Evolutionary conservation across 2,113 vertebrate species (phyloP).

Genomic region (Struthio camelus): DNA sequence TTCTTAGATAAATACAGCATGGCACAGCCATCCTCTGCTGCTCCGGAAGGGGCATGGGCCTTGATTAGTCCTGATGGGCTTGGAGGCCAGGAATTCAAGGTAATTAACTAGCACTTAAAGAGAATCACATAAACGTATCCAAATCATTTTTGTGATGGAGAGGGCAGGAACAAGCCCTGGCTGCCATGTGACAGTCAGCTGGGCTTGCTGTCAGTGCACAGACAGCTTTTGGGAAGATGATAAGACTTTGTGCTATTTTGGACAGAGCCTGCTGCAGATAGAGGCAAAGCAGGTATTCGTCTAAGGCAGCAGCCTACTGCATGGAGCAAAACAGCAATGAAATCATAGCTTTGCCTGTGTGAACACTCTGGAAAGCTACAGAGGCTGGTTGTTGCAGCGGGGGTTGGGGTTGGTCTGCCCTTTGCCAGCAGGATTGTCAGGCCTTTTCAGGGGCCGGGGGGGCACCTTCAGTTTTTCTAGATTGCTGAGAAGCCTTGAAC

Average conservation of each 20-base stretch:
- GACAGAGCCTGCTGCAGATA: not conserved
- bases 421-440: no score
- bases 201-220: not conserved
- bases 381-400: no score
- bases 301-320: no score
- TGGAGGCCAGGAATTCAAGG: not conserved
- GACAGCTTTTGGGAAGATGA: not conserved
- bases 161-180: not conserved
- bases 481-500: fast-evolving
- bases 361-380: no score
- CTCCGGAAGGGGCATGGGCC: not conserved
- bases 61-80: not conserved
- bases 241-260: not conserved
- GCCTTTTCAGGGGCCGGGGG: no score
- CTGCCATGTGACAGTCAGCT: not conserved
- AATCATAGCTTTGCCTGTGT: no score
- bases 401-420: no score
- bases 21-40: not conserved
- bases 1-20: not conserved
- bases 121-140: not conserved
- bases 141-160: not conserved
- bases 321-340: no score
- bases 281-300: no score
- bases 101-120: not conserved
- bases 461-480: not conserved